Conservation (phyloP, 2,797 vertebrate genomes). For the Paratrypauchen microcephalus region DNA sequence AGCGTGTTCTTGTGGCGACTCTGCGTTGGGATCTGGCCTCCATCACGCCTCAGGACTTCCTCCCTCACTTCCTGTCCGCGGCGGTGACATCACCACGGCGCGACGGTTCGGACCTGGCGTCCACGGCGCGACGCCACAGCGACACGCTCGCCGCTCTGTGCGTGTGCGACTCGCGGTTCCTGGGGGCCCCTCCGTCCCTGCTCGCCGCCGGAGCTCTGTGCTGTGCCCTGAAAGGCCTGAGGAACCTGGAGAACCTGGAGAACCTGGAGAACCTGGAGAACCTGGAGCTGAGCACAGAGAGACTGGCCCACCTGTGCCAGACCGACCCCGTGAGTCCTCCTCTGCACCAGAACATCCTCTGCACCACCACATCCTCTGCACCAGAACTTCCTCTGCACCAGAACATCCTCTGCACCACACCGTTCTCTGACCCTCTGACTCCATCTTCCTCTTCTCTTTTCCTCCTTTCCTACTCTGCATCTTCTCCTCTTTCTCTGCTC, state of each 20-base stretch:
- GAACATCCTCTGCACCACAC: too few relatives aligned
- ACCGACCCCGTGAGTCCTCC: slow-evolving; percentile 68
- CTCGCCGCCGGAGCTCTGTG: slow-evolving; percentile 76
- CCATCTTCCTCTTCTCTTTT: too few relatives aligned
- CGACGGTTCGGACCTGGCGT: slow-evolving; percentile 33
- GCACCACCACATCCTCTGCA: too few relatives aligned
- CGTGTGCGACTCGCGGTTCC: slow-evolving; percentile 74
- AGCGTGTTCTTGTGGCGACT: slow-evolving; percentile 74
- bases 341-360: neutral
- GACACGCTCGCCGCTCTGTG: slow-evolving; percentile 81
- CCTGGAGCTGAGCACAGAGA: slow-evolving; percentile 51
- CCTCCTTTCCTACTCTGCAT: too few relatives aligned
- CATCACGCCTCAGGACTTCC: slow-evolving; percentile 82
- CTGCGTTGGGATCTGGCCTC: slow-evolving; percentile 80
- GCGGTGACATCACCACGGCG: slow-evolving; percentile 45
- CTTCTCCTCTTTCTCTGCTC: too few relatives aligned
- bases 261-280: neutral
- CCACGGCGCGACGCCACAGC: slow-evolving; percentile 74
- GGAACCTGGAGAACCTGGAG: too few relatives aligned
- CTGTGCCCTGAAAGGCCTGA: slow-evolving; percentile 74
- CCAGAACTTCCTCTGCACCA: too few relatives aligned
- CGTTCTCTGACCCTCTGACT: too few relatives aligned
- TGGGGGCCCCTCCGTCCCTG: slow-evolving; percentile 75
- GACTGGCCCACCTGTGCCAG: slow-evolving; percentile 71
- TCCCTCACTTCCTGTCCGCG: slow-evolving; percentile 74